Evolutionary conservation across 2,797 vertebrate genomes (phyloP), one percentile per base, ranked within the genome.

Genomic region (Channallabes apus): DNA sequence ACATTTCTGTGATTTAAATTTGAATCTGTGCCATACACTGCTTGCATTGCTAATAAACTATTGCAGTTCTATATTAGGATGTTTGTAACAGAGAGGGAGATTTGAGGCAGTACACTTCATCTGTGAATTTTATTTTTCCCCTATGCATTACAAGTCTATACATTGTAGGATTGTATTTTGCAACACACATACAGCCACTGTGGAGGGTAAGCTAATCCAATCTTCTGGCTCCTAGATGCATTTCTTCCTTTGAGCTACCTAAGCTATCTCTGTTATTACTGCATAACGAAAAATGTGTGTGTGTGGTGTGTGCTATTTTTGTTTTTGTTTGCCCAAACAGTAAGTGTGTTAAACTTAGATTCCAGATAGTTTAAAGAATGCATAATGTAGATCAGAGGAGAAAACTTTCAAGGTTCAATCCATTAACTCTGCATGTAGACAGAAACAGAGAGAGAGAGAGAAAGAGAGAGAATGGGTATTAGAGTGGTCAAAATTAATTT

Each of bases 161-260:
- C 46, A 73, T 35, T 35, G 35, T 35, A 38, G n/a, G 6, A 51
- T 14, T 27, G 38, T 46, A 46, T 18, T 46, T 72, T 69, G 32
- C 32, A 24, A 72, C 56, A 80, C 46, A 69, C 58, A 85, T 7
- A 46, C 32, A 83, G 27, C 38, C 58, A 75, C 56, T 61, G 29
- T 75, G 80, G 87, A 89, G 67, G 86, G 27, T 82, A 82, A 85
- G 83, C 84, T 92, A 92, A 93, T 93, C 91, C 89, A 88, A 89
- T 92, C 92, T 92, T 72, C 79, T 78, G 86, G 88, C 91, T 87
- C 82, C 88, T 86, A 87, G 87, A 86, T 41, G 83, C 71, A 41
- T 89, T 89, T 88, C 86, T 84, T 84, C 1, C 89, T 93, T 89
- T 90, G 92, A 91, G 90, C 89, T 80, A 12, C 73, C 27, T 73